Evolutionary conservation across 1,140 invertebrate genomes (phyloP), one percentile per base, ranked within the genome.

Genomic region (Bombyx mandarina): DNA sequence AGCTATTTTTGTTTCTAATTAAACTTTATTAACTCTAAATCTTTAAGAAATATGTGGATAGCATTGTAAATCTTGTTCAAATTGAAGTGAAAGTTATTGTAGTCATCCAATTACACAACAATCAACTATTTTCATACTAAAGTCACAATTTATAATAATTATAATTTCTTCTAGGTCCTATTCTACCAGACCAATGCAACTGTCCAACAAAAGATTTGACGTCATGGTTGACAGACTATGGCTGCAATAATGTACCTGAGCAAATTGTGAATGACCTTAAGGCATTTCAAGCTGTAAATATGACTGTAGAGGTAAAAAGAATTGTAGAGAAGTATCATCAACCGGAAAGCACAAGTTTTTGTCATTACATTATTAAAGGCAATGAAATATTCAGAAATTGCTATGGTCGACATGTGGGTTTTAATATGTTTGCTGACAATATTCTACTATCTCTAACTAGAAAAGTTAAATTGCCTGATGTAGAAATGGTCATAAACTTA

Each of bases 361-460:
- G 97, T 79, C 94, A 98, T 80, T 99, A 98, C 89, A 91, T 94
- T 43, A 88, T 99, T 2, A 94, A 95, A 77, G 82, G 93, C 67
- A 98, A 98, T 83, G 80, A 94, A 92, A 89, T 98, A 68, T 96
- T 95, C 82, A 90, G 96, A 70, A 92, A 93, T 69, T 98, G 97
- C 75, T 97, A 96, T 89, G 97, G 98, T 22, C 92, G 98, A 88
- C 93, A 98, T 89, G 93, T 96, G n/a, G 97, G 95, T 9, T 99
- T 99, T 79, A 97, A 97, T 81, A 97, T 97, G 91, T 99, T 99
- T 88, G 92, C 95, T 81, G 97, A 99, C 89, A 92, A 92, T 53
- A 94, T 97, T 62, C 88, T 99, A 18, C 78, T 97, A 42, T 97
- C 96, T 0, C 73, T 99, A 10, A 80, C 92, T 8, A 88, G 96